phyloP scores from a whole-genome alignment of 2,888 invertebrate species.

The Pachliopta kotzebuea region DNA sequence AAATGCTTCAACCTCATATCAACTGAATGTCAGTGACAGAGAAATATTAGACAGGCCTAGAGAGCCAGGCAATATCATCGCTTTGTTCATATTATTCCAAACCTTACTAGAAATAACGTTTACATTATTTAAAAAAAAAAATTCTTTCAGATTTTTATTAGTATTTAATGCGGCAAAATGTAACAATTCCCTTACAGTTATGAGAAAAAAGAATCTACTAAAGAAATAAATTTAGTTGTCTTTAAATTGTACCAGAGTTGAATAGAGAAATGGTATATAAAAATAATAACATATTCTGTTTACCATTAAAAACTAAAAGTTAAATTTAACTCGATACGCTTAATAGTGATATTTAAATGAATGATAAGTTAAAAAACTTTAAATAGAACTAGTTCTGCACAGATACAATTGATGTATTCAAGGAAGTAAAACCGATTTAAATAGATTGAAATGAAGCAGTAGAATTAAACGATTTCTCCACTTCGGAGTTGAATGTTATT shows the following conservation, averaged over 20 bases:
- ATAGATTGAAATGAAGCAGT: constrained; percentile 30
- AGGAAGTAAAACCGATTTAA: constrained; percentile 24
- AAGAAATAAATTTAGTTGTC: no score
- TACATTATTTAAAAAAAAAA: no score
- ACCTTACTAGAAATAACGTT: neutral
- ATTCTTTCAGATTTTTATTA: no score
- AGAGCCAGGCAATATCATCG: constrained; percentile 8
- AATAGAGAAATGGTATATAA: no score
- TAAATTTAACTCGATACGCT: no score
- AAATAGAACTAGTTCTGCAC: constrained; percentile 15
- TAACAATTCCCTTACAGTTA: no score
- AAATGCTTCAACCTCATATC: constrained; percentile 29
- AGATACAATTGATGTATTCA: constrained; percentile 19
- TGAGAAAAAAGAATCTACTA: no score
- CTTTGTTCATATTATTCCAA: constrained; percentile 17
- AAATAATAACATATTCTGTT: no score
- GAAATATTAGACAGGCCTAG: constrained; percentile 30
- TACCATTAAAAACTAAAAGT: no score
- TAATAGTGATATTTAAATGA: neutral
- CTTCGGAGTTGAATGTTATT: constrained; percentile 29
- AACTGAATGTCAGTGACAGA: constrained; percentile 28
- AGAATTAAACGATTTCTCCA: constrained; percentile 30
- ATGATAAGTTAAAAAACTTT: neutral
- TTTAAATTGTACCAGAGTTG: no score
- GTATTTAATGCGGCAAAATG: no score